Evolutionary conservation across 1,140 invertebrate species (phyloP), one percentile per base, ranked within the genome.

Genomic region (Sarcophaga bullata): DNA sequence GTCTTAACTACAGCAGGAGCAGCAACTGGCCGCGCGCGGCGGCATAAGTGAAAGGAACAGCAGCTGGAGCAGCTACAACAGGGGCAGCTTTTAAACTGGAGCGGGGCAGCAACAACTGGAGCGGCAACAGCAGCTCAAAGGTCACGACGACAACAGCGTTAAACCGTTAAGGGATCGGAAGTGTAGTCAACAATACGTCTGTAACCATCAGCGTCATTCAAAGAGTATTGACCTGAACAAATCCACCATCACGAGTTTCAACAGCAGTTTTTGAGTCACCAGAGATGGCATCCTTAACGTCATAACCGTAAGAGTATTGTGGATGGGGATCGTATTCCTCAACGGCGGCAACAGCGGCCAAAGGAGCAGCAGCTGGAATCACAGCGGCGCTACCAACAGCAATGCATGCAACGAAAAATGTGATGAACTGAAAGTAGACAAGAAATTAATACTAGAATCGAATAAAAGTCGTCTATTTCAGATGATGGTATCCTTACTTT

Each of bases 231-330:
- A 46, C 91, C 91, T 90, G 87, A 73, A 91, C 90, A 9, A 90
- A 84, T 84, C 90, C 91, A 80, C 91, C 91, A 81, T 90, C 87
- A 50, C 91, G 89, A 83, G 84, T 89, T 85, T 91, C 90, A 54
- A 87, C 85, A 81, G 88, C 87, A 49, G 85, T 89, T 85, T 91
- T 91, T 17, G 86, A 87, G 68, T 91, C 90, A 68, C 91, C 90
- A 83, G 87, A 91, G 81, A 91, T 86, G 78, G 91, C 93, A 87
- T 94, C 94, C 86, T 94, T 93, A 25, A 95, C 93, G 82, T 94
- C 93, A 85, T 94, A 94, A 68, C 92, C 91, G 85, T 93, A 95
- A 80, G 93, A 92, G 90, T 94, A 94, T 82, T 94, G 93, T 37
- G 93, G 93, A 85, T 94, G 93, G 8, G 93, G 92, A 50, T 93